Conservation (phyloP, 2,113 vertebrate genomes). For the Lepus timidus region DNA sequence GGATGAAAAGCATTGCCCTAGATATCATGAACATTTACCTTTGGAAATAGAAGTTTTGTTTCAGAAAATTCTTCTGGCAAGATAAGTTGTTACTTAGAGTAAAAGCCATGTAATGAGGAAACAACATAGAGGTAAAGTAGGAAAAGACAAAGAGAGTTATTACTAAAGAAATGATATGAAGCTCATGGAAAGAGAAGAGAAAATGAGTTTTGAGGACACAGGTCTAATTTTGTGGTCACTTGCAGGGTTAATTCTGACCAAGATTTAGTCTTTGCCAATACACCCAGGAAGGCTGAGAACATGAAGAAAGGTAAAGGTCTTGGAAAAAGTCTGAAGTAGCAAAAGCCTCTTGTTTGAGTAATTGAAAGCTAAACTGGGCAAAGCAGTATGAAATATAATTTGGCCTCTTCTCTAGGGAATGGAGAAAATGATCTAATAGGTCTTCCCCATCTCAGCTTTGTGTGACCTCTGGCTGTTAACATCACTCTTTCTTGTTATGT, state of each 20-base stretch:
- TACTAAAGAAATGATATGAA: slow-evolving; percentile 26
- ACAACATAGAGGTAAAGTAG: background rate
- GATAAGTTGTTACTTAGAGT: background rate
- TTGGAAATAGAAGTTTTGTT: slow-evolving; percentile 17
- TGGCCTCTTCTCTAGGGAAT: slow-evolving; percentile 62
- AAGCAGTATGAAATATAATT: slow-evolving; percentile 71
- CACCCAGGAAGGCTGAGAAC: background rate
- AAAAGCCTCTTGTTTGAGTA: slow-evolving; percentile 65
- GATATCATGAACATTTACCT: background rate
- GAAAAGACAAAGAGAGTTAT: slow-evolving; percentile 4
- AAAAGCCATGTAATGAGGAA: background rate
- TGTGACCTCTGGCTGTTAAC: slow-evolving; percentile 70
- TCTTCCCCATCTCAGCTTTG: slow-evolving; percentile 65
- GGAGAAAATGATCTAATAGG: slow-evolving; percentile 65
- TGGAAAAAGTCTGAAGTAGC: slow-evolving; percentile 24
- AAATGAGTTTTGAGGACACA: background rate
- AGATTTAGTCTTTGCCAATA: slow-evolving; percentile 23
- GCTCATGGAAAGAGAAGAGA: slow-evolving; percentile 44
- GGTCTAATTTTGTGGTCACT: background rate
- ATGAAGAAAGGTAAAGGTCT: slow-evolving; percentile 27
- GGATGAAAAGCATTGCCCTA: background rate
- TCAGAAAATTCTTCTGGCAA: background rate
- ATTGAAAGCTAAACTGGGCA: slow-evolving; percentile 74
- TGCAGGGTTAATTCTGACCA: slow-evolving; percentile 33
- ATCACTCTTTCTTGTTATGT: slow-evolving; percentile 65